Evolutionary conservation across 1,140 invertebrate genomes (phyloP).

Genomic region (Wiebesia pumilae): DNA sequence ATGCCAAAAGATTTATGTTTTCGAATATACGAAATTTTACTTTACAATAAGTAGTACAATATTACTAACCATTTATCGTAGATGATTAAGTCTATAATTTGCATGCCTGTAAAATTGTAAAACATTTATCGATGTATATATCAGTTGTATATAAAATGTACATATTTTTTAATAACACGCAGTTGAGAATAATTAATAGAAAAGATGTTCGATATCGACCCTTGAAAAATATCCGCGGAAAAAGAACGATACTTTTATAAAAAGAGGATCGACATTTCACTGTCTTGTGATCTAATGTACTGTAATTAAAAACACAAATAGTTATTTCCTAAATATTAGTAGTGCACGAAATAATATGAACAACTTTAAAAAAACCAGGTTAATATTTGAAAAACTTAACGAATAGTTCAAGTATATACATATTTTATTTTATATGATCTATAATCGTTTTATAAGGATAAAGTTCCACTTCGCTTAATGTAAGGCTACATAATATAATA

Average conservation of each 20-base stretch:
- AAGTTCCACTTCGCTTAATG: too few species aligned
- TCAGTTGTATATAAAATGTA: not conserved
- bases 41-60: not conserved
- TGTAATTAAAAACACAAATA: too few species aligned
- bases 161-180: not conserved
- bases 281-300: too few species aligned
- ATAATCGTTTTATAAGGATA: too few species aligned
- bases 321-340: too few species aligned
- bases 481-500: too few species aligned
- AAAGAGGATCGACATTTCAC: too few species aligned
- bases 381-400: too few species aligned
- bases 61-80: constrained; percentile 38
- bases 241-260: constrained; percentile 44
- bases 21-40: not conserved
- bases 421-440: too few species aligned
- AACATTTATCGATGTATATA: not conserved
- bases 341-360: too few species aligned
- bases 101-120: constrained; percentile 44
- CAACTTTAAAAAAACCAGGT: too few species aligned
- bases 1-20: not conserved
- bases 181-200: not conserved
- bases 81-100: constrained; percentile 21
- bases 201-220: constrained; percentile 31
- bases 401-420: too few species aligned
- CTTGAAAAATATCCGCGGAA: constrained; percentile 43